These are phyloP conservation scores for Siphonodentalium dalli DNA, from an alignment of 2,888 invertebrate genomes.

Conservation along the genomic window DNA sequence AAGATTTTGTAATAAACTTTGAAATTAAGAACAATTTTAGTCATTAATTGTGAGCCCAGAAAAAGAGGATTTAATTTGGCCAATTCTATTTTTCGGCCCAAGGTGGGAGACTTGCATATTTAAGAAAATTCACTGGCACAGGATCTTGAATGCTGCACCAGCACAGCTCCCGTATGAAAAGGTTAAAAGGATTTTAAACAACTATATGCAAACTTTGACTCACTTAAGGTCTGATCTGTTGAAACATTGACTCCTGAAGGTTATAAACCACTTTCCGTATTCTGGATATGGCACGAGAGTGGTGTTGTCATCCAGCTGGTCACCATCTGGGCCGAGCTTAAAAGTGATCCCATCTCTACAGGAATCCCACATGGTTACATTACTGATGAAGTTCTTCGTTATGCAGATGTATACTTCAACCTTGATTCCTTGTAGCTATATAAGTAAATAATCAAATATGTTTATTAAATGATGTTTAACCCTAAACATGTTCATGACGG, in stretches of 20 bases:
- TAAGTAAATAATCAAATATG: no score
- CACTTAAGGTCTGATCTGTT: conserved; percentile 18
- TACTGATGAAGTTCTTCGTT: conserved; percentile 38
- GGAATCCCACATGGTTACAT: conserved; percentile 24
- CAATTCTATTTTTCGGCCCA: no score
- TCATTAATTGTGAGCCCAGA: no score
- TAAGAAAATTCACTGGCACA: no score
- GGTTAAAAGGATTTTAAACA: neutral
- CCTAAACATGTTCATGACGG: no score
- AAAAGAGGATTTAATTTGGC: no score
- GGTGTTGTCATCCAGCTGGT: conserved; percentile 5
- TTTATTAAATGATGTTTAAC: no score
- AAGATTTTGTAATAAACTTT: no score
- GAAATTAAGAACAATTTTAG: no score
- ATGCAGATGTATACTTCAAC: conserved; percentile 37
- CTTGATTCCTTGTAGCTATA: no score
- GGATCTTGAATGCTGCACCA: no score
- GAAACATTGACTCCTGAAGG: conserved; percentile 75
- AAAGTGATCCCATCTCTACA: conserved; percentile 39
- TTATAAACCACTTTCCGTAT: conserved; percentile 82
- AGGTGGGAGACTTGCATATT: neutral
- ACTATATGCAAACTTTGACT: neutral
- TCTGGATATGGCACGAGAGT: conserved; percentile 82
- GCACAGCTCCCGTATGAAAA: no score
- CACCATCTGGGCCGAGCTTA: conserved; percentile 29